phyloP scores from a whole-genome alignment of 2,113 vertebrate genomes.

The Aspidoscelis tigris region DNA sequence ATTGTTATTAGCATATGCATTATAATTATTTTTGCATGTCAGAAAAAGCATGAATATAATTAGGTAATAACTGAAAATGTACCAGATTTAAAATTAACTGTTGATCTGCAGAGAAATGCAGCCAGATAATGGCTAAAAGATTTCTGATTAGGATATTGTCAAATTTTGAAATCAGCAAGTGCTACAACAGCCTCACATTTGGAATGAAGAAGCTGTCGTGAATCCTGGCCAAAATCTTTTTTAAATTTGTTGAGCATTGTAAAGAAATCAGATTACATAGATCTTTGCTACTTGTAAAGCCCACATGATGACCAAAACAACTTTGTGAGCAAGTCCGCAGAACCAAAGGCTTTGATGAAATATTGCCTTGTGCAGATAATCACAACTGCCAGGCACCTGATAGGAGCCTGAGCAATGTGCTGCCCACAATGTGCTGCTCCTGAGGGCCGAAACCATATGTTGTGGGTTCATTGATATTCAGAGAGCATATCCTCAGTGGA shows the following conservation, averaged over 20 bases:
- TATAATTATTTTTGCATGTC: constrained; percentile 15
- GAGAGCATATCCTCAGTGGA: no score
- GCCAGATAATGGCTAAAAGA: neutral
- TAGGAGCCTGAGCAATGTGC: no score
- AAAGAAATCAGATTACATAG: neutral
- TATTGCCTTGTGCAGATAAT: neutral
- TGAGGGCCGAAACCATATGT: no score
- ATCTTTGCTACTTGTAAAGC: neutral
- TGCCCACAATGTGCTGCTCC: no score
- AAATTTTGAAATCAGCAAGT: neutral
- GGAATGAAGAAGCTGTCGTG: neutral
- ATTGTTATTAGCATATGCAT: neutral
- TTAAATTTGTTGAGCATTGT: neutral
- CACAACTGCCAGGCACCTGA: no score
- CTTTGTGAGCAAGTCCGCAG: neutral
- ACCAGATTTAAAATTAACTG: neutral
- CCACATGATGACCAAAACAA: neutral
- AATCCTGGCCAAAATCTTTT: neutral
- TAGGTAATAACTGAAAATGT: neutral
- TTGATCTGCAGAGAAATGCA: neutral
- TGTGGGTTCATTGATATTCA: no score
- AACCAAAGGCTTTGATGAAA: neutral
- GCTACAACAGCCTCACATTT: neutral
- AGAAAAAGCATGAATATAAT: neutral
- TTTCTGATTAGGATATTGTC: neutral